Evolutionary conservation across 2,888 invertebrate genomes (phyloP), one percentile per base, ranked within the genome.

Genomic region (Nemurella pictetii): DNA sequence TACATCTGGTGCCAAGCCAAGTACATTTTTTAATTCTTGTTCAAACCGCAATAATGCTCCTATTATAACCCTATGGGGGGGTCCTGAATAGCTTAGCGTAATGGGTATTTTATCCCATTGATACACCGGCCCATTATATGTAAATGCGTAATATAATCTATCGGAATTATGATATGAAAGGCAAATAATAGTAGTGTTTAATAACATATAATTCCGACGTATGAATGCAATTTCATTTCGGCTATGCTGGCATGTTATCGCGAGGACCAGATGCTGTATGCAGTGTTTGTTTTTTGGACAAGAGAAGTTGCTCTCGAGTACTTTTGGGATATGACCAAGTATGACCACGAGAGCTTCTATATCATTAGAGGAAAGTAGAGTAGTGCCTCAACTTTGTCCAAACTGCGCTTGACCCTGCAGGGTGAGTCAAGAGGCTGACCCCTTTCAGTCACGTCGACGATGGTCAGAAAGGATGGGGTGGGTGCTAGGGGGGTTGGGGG

Each of bases 171-270:
- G 82, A 55, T 9, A 72, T 27, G 55, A 82, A 55, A 55, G 12
- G 84, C 84, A 80, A 84, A 55, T 84, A 55, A 80, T 81, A 30
- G 72, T n/a, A 25, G 80, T 80, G 80, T 84, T 84, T 80, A 84
- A 80, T 80, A 84, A 55, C 72, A 75, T 55, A 20, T 20, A 55
- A 55, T 55, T 20, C 55, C 55, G 20, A 12, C 55, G 55, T 15
- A 55, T 55, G 55, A 55, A 55, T 55, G 55, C 29, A 77, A 77
- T 83, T 84, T 35, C 84, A 84, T 78, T 77, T 84, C 2, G 32
- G 26, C 32, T n/a, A 27, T 78, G 29, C 25, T n/a, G 4, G 28
- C 12, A 27, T 81, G 32, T 81, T 32, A 30, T 35, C 36, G 9
- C 15, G 36, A 32, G 32, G 36, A 81, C 35, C 80, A 81, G 80